phyloP scores from a whole-genome alignment of 1,140 invertebrate genomes.

The Stratiolaelaps scimitus region DNA sequence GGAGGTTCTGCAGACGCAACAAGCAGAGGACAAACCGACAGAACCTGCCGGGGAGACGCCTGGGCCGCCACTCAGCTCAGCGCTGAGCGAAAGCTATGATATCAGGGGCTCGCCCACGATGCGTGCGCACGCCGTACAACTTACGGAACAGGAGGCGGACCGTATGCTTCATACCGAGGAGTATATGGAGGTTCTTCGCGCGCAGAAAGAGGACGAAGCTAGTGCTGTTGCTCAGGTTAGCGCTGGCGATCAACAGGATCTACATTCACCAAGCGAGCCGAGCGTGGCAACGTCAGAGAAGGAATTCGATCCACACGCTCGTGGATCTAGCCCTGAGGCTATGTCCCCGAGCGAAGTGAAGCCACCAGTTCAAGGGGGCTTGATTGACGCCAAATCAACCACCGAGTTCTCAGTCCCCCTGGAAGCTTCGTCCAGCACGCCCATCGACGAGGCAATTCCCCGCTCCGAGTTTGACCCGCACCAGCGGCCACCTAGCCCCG shows the following conservation, averaged over 20 bases:
- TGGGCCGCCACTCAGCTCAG: not conserved
- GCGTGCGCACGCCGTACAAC: not conserved
- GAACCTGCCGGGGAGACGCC: not conserved
- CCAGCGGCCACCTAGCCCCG: not conserved
- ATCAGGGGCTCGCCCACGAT: conserved; percentile 22
- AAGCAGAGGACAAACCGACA: not conserved
- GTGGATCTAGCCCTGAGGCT: not conserved
- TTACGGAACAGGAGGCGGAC: not conserved
- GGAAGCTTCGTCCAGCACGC: conserved; percentile 11
- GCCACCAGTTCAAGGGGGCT: not conserved
- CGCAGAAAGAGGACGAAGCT: too few relatives aligned
- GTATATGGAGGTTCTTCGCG: not conserved
- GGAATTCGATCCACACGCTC: not conserved
- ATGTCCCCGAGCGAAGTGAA: not conserved
- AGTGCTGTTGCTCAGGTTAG: too few relatives aligned
- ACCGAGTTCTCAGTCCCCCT: not conserved
- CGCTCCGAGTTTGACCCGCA: not conserved
- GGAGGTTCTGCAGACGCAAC: conserved; percentile 2
- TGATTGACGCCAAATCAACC: not conserved
- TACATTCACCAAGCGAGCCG: not conserved
- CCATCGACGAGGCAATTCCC: conserved; percentile 3
- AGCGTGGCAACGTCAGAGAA: conserved; percentile 11
- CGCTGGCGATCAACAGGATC: not conserved
- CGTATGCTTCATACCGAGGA: not conserved
- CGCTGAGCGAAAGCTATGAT: not conserved